Percentiles rank a stretch among this genome's conserved stretches.
Evolutionary conservation across 2,888 invertebrate species (phyloP).

Genomic region (Maniola hyperantus): DNA sequence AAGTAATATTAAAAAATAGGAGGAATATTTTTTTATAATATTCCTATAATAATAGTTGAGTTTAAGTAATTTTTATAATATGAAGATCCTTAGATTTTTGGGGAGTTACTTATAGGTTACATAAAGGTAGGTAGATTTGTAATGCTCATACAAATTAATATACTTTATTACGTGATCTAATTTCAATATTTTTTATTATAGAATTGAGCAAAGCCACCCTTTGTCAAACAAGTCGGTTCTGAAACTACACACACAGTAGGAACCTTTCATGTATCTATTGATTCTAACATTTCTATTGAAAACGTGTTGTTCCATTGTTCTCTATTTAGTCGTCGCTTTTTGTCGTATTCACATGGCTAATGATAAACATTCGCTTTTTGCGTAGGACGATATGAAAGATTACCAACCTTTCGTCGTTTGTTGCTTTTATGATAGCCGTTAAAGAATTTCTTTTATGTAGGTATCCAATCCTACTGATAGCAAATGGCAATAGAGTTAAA

Average conservation of each 20-base stretch:
- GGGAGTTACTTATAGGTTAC: too few relatives aligned
- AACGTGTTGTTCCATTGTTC: constrained; percentile 23
- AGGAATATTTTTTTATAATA: too few relatives aligned
- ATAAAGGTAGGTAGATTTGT: too few relatives aligned
- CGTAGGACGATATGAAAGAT: constrained; percentile 13
- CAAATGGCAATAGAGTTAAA: neutral
- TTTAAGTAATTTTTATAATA: too few relatives aligned
- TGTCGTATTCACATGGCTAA: constrained; percentile 1
- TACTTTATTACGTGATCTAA: neutral
- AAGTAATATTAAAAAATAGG: too few relatives aligned
- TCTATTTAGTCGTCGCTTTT: constrained; percentile 16
- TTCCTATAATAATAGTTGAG: too few relatives aligned
- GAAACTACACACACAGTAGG: neutral
- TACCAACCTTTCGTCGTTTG: constrained; percentile 2
- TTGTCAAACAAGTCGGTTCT: constrained; percentile 8
- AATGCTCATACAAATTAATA: neutral
- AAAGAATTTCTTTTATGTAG: neutral
- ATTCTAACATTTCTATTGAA: constrained; percentile 22
- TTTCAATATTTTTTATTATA: neutral
- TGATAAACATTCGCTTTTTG: constrained; percentile 10
- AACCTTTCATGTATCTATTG: constrained; percentile 16
- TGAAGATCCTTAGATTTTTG: too few relatives aligned
- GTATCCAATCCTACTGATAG: neutral
- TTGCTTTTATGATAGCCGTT: constrained; percentile 7
- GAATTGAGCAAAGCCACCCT: neutral